These are phyloP conservation scores for Hydropsyche betteni DNA, from an alignment of 2,888 invertebrate species.

Conservation along the genomic window DNA sequence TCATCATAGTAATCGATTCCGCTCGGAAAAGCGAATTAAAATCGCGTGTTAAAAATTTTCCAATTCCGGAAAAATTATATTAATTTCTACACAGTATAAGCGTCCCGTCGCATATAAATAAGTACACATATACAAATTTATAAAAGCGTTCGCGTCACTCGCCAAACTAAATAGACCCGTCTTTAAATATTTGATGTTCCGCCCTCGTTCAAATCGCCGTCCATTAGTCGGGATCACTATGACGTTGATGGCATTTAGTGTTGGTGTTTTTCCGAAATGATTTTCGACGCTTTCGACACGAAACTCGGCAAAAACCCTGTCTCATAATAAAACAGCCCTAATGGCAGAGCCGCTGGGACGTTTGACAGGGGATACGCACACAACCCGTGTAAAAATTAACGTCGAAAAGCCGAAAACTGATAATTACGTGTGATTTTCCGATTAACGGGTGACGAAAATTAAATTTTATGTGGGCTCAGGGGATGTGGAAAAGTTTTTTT, in stretches of 20 bases:
- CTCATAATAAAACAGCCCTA: conserved; percentile 2
- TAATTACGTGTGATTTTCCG: conserved; percentile 32
- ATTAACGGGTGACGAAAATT: conserved; percentile 9
- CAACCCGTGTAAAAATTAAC: conserved; percentile 24
- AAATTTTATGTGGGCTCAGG: not conserved
- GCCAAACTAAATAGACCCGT: not conserved
- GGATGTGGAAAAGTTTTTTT: not conserved
- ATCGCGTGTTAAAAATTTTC: no score
- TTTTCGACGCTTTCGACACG: conserved; percentile 18
- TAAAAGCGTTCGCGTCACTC: no score
- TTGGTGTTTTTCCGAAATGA: conserved; percentile 25
- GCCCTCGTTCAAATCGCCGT: conserved; percentile 11
- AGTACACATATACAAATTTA: no score
- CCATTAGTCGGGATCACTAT: conserved; percentile 31
- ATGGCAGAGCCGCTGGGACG: not conserved
- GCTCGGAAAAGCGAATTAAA: no score
- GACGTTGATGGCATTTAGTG: conserved; percentile 28
- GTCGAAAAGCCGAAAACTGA: conserved; percentile 30
- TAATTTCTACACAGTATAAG: no score
- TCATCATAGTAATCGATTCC: no score
- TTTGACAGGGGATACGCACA: not conserved
- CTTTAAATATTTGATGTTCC: conserved; percentile 25
- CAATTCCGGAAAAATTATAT: no score
- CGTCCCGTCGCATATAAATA: no score
- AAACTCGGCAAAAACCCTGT: not conserved